phyloP scores from a whole-genome alignment of 37 sponge, comb jelly and placozoan species.

The Halisarca cf. caerulea region DNA sequence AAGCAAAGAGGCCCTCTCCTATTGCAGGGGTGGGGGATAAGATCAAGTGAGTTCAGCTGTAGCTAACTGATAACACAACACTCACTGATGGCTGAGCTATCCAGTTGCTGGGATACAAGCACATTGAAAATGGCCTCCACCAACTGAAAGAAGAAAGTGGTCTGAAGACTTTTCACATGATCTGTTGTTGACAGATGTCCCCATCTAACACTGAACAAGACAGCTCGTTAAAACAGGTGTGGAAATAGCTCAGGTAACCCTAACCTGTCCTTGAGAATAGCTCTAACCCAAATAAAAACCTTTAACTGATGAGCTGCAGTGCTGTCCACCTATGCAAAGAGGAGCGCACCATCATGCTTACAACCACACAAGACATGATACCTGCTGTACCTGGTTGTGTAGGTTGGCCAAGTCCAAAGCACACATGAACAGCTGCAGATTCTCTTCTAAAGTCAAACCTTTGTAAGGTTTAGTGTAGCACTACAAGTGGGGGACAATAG shows the following conservation, averaged over 20 bases:
- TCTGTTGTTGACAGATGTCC: conserved; percentile 52
- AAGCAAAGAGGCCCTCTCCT: background rate
- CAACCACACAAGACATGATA: background rate
- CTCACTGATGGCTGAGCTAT: no score
- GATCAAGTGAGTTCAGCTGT: no score
- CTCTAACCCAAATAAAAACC: conserved; percentile 66
- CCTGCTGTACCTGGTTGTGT: conserved; percentile 32
- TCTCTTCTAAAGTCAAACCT: background rate
- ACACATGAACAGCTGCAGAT: conserved; percentile 53
- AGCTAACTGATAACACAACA: no score
- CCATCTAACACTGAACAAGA: conserved; percentile 46
- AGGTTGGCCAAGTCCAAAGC: conserved; percentile 64
- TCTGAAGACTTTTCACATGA: conserved; percentile 54
- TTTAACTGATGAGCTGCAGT: conserved; percentile 21
- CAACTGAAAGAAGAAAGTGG: conserved; percentile 71
- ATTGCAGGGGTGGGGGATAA: background rate
- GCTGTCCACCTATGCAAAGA: background rate
- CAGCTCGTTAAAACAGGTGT: background rate
- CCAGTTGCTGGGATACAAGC: background rate
- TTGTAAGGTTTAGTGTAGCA: background rate
- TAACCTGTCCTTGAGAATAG: conserved; percentile 65
- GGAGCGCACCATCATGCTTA: background rate
- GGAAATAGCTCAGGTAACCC: background rate
- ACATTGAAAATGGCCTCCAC: conserved; percentile 1
- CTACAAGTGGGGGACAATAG: background rate